Evolutionary conservation across 2,888 invertebrate species (phyloP).

Genomic region (Crocallis elinguaria): DNA sequence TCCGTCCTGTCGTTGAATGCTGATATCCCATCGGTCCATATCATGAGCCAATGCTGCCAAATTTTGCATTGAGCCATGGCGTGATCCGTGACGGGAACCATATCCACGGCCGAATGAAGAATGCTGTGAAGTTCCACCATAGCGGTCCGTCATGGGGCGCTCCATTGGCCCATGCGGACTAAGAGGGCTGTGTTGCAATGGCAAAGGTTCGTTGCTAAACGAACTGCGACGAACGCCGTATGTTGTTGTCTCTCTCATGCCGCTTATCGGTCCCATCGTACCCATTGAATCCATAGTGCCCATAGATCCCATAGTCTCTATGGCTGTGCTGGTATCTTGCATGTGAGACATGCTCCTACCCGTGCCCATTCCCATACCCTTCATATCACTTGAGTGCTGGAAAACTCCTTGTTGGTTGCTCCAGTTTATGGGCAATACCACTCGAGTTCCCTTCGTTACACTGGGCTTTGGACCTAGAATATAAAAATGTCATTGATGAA

Average conservation of each 20-base stretch:
- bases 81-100: constrained; percentile 70
- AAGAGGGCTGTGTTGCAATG: constrained; percentile 76
- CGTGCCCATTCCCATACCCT: constrained; percentile 74
- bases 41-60: constrained; percentile 80
- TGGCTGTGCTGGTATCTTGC: constrained; percentile 66
- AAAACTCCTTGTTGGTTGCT: constrained; percentile 73
- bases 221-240: constrained; percentile 80
- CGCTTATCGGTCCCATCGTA: constrained; percentile 64
- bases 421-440: constrained; percentile 85
- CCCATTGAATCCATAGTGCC: constrained; percentile 58
- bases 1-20: constrained; percentile 84
- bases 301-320: constrained; percentile 45
- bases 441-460: constrained; percentile 87
- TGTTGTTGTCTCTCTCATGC: constrained; percentile 75
- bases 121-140: constrained; percentile 69
- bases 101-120: constrained; percentile 70
- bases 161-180: constrained; percentile 79
- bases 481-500: not conserved
- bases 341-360: constrained; percentile 71
- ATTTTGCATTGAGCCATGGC: constrained; percentile 80
- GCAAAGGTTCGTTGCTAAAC: constrained; percentile 77
- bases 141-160: constrained; percentile 73
- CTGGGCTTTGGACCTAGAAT: constrained; percentile 86
- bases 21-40: constrained; percentile 86
- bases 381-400: constrained; percentile 79